Evolutionary conservation across 2,888 invertebrate genomes (phyloP).

Genomic region (Heliconius ismenius): DNA sequence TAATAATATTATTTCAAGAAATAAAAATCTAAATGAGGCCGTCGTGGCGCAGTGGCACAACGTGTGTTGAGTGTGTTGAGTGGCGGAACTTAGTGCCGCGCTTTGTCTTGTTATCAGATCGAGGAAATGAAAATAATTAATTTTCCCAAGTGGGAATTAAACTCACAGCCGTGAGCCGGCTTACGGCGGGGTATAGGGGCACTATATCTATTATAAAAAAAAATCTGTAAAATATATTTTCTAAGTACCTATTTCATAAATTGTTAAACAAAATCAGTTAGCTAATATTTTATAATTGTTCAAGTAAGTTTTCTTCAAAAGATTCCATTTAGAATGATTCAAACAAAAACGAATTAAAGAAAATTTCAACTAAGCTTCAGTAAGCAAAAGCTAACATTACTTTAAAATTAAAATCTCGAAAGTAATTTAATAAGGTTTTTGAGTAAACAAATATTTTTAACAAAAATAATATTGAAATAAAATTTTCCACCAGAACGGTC

Average conservation of each 20-base stretch:
- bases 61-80: too few species aligned
- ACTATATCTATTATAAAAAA: too few species aligned
- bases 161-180: too few species aligned
- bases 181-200: too few species aligned
- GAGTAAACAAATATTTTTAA: background rate
- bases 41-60: too few species aligned
- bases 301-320: background rate
- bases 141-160: too few species aligned
- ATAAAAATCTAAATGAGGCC: too few species aligned
- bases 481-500: background rate
- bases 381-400: background rate
- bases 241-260: background rate
- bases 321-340: slow-evolving; percentile 1
- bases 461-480: background rate
- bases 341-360: background rate
- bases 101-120: too few species aligned
- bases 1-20: too few species aligned
- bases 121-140: too few species aligned
- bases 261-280: background rate
- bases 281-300: background rate
- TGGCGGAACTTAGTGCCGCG: too few species aligned
- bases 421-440: background rate
- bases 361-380: background rate
- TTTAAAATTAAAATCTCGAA: background rate
- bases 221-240: too few species aligned